Evolutionary conservation across 2,113 vertebrate species (phyloP).

Genomic region (Glaucomys volans): DNA sequence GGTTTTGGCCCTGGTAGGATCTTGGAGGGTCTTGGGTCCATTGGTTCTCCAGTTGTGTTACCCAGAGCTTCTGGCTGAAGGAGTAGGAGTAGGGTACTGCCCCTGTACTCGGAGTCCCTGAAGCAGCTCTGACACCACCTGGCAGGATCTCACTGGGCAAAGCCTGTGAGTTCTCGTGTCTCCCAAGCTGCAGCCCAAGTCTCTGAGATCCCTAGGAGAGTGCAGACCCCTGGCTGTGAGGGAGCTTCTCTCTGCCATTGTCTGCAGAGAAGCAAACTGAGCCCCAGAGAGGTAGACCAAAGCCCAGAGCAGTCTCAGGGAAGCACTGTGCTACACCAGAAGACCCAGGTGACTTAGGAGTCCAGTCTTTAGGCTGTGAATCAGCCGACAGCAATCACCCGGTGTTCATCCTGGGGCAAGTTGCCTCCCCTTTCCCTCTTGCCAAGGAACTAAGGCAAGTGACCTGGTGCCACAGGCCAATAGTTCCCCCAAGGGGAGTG

Average conservation of each 20-base stretch:
- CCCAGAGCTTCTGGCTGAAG: neutral
- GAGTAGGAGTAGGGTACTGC: accelerated
- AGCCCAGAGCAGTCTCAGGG: neutral
- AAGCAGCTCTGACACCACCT: neutral
- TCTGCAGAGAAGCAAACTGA: neutral
- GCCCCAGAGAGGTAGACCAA: neutral
- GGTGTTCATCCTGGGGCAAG: neutral
- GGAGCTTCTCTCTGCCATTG: neutral
- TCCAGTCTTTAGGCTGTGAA: neutral
- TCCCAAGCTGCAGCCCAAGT: neutral
- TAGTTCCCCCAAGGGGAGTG: neutral
- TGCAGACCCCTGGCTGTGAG: neutral
- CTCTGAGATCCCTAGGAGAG: neutral
- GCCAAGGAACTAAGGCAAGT: neutral
- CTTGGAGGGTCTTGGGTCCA: neutral
- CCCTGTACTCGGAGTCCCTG: neutral
- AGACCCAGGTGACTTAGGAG: neutral
- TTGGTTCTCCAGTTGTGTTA: neutral
- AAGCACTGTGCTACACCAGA: neutral
- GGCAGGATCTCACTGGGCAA: neutral
- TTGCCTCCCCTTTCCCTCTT: neutral
- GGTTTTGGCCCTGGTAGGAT: neutral
- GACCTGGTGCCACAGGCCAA: neutral
- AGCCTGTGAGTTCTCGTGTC: neutral
- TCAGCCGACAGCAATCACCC: neutral